Evolutionary conservation across 2,888 invertebrate genomes (phyloP).

Genomic region (Euzophera pinguis): DNA sequence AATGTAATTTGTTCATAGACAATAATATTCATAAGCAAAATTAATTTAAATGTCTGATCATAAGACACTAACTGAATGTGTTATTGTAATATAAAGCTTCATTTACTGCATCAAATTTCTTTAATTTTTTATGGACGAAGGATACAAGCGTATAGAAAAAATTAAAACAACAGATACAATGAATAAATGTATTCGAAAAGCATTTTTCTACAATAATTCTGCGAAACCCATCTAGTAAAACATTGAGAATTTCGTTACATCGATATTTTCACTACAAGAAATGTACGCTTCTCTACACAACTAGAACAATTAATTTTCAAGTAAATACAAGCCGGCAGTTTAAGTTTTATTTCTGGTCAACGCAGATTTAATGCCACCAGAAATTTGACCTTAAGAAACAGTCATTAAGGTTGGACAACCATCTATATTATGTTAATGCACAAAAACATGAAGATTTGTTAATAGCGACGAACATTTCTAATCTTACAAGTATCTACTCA

Average conservation of each 20-base stretch:
- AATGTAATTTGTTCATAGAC: too few relatives aligned
- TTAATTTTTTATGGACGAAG: too few relatives aligned
- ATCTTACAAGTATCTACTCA: constrained; percentile 16
- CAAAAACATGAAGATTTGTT: background rate
- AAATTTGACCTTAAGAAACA: background rate
- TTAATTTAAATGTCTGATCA: too few relatives aligned
- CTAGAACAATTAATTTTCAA: constrained; percentile 17
- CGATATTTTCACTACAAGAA: constrained; percentile 15
- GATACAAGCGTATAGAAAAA: background rate
- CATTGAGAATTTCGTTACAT: constrained; percentile 22
- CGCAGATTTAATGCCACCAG: background rate
- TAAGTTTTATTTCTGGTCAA: background rate
- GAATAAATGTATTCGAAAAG: constrained; percentile 35
- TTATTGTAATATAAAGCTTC: too few relatives aligned
- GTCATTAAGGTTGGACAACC: background rate
- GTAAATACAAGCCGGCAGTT: constrained; percentile 23
- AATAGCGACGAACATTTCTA: constrained; percentile 4
- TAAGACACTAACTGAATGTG: too few relatives aligned
- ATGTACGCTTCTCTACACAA: constrained; percentile 17
- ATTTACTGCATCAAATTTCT: too few relatives aligned
- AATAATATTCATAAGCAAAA: too few relatives aligned
- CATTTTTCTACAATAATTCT: constrained; percentile 31
- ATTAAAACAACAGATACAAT: constrained; percentile 24
- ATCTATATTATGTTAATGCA: background rate
- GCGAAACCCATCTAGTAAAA: constrained; percentile 31